A percentile compares a stretch with the other conserved stretches of the same genome.
These are phyloP conservation scores for Margarornis squamiger DNA, from an alignment of 2,797 vertebrate species.

Conservation along the genomic window DNA sequence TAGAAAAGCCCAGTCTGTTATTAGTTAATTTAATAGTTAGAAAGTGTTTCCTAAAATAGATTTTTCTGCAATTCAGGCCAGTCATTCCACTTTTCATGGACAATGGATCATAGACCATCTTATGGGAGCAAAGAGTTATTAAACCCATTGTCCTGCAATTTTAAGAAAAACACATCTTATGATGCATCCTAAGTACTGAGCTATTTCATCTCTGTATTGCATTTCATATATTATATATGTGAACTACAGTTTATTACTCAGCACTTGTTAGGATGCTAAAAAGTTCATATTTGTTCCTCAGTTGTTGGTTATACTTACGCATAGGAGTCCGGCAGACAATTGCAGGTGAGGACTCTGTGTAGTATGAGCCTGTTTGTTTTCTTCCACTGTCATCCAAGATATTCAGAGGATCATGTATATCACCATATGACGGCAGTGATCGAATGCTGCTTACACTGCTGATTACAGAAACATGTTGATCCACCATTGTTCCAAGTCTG, in stretches of 20 bases:
- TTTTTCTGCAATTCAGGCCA: background rate
- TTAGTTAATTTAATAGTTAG: background rate
- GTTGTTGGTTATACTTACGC: constrained; percentile 68
- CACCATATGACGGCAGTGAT: constrained; percentile 80
- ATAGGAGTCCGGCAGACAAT: constrained; percentile 75
- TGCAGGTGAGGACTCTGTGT: constrained; percentile 78
- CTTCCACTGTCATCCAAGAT: constrained; percentile 88
- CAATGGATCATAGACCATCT: background rate
- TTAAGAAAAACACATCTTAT: background rate
- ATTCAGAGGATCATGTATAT: constrained; percentile 93
- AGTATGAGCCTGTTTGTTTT: constrained; percentile 82
- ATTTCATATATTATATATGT: background rate
- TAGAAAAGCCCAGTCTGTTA: background rate
- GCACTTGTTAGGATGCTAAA: background rate
- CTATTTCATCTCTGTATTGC: background rate
- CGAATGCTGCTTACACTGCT: constrained; percentile 90
- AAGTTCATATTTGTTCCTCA: background rate
- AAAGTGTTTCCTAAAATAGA: background rate
- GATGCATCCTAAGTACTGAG: background rate
- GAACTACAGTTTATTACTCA: background rate
- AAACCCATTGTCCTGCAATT: background rate
- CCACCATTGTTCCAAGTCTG: constrained; percentile 88
- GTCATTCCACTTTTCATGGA: background rate
- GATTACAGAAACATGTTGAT: constrained; percentile 97
- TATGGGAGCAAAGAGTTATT: background rate